phyloP scores from a whole-genome alignment of 2,888 invertebrate species.

The Punctoribates punctum region DNA sequence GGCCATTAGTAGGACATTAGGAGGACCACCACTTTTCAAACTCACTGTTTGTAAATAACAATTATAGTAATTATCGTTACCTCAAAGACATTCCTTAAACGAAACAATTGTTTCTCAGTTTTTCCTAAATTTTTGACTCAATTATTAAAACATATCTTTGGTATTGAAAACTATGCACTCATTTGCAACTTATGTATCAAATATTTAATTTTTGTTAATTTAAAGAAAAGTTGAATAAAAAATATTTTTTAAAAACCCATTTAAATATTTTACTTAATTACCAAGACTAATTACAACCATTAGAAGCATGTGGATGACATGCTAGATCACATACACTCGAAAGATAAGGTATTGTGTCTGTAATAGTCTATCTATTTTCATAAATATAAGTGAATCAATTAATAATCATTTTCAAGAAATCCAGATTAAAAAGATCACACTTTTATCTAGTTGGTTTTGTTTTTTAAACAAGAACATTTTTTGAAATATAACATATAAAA shows the following conservation, averaged over 20 bases:
- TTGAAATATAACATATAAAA: too few species aligned
- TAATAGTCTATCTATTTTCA: too few species aligned
- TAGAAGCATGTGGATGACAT: too few species aligned
- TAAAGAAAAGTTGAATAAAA: not conserved
- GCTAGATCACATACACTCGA: too few species aligned
- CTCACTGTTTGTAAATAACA: constrained; percentile 18
- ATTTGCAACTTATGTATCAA: not conserved
- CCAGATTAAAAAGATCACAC: too few species aligned
- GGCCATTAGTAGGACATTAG: not conserved
- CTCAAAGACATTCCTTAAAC: constrained; percentile 28
- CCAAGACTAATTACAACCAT: too few species aligned
- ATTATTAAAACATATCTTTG: not conserved
- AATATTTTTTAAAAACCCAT: not conserved
- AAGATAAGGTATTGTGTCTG: too few species aligned
- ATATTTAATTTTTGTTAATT: not conserved
- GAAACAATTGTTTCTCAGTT: not conserved
- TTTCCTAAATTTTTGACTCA: not conserved
- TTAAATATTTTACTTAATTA: too few species aligned
- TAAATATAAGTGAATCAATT: too few species aligned
- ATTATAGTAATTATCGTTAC: constrained; percentile 32
- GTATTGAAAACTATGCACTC: not conserved
- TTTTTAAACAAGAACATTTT: too few species aligned
- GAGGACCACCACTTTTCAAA: constrained; percentile 11
- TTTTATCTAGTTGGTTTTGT: too few species aligned
- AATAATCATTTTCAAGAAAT: too few species aligned